Conservation (phyloP, 2,113 vertebrate species). For the Vombatus ursinus region DNA sequence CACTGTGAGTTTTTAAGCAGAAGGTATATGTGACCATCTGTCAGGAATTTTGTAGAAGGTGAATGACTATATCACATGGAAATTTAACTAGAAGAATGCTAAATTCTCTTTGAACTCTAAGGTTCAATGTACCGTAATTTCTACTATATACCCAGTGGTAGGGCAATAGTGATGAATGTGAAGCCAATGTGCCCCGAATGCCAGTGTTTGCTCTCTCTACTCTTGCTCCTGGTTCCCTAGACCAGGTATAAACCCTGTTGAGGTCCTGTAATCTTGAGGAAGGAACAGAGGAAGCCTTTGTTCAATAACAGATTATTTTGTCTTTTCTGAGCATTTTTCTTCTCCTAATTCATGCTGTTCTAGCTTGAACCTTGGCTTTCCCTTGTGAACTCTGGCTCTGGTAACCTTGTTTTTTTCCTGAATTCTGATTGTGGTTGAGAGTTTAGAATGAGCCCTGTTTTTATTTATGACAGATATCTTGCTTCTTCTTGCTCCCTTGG, state of each 20-base stretch:
- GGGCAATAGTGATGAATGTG: background rate
- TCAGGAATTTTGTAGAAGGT: background rate
- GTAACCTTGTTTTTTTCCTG: background rate
- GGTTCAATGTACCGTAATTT: background rate
- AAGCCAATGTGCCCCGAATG: background rate
- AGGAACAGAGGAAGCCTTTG: background rate
- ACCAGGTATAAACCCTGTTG: background rate
- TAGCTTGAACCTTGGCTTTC: background rate
- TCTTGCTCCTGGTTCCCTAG: background rate
- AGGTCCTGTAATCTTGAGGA: no score
- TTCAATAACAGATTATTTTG: background rate
- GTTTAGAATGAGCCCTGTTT: background rate
- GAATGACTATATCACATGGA: background rate
- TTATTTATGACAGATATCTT: background rate
- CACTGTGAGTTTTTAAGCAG: constrained; percentile 12
- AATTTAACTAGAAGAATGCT: constrained; percentile 3
- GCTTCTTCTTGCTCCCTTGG: background rate
- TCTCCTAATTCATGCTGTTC: background rate
- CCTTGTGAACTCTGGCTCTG: background rate
- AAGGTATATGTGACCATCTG: background rate
- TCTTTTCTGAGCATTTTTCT: background rate
- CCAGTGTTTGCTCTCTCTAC: background rate
- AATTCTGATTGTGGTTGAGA: background rate
- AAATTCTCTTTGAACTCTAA: background rate
- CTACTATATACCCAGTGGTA: background rate